Percentiles rank a stretch among this genome's conserved stretches.
phyloP scores from a whole-genome alignment of 2,888 invertebrate species.

The Terebella lapidaria region DNA sequence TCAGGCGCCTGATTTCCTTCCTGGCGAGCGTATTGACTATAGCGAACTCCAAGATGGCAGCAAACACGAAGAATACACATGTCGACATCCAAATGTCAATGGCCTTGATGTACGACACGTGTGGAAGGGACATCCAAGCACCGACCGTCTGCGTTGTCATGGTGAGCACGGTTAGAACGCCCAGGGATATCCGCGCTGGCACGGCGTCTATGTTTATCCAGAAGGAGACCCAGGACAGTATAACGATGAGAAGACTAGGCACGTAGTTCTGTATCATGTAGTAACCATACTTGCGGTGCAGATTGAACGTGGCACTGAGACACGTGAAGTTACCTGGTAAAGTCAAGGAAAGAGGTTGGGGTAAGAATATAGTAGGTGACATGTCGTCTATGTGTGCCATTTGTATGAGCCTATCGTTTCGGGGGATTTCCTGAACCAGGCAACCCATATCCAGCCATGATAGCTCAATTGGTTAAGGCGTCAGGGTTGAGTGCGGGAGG shows the following conservation, averaged over 20 bases:
- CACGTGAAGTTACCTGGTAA: constrained; percentile 98
- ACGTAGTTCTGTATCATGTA: constrained; percentile 99
- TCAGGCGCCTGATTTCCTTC: constrained; percentile 19
- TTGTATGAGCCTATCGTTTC: too few species aligned
- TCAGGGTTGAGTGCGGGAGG: too few species aligned
- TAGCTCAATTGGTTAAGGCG: too few species aligned
- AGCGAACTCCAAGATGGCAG: constrained; percentile 26
- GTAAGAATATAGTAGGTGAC: too few species aligned
- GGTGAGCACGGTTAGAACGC: constrained; percentile 22
- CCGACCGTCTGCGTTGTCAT: constrained; percentile 25
- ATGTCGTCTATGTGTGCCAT: too few species aligned
- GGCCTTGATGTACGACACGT: constrained; percentile 26
- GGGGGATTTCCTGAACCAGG: too few species aligned
- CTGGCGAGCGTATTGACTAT: constrained; percentile 25
- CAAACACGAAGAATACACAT: constrained; percentile 22
- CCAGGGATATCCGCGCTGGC: constrained; percentile 14
- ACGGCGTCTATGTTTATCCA: constrained; percentile 20
- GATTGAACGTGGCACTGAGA: constrained; percentile 88
- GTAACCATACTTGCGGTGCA: constrained; percentile 98
- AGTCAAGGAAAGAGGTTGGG: too few species aligned
- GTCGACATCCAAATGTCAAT: constrained; percentile 27
- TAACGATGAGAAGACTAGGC: constrained; percentile 65
- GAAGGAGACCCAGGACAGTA: constrained; percentile 31
- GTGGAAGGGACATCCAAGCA: constrained; percentile 24
- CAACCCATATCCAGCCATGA: too few species aligned